Evolutionary conservation across 2,888 invertebrate genomes (phyloP).

Genomic region (Muschampia plurimacula): DNA sequence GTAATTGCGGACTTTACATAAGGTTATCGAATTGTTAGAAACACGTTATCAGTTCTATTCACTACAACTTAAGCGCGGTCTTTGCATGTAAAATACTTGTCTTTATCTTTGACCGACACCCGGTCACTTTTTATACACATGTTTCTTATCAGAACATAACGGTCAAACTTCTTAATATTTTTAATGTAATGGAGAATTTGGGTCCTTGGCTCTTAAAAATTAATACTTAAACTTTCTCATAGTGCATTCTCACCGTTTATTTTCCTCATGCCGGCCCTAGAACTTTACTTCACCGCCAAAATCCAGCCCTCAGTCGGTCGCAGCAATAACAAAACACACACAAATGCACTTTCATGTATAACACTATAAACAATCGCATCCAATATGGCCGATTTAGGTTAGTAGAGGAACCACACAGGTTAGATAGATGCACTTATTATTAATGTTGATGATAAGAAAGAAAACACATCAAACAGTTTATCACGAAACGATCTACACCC

Average conservation of each 20-base stretch:
- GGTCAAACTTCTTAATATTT: conserved; percentile 39
- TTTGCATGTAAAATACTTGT: conserved; percentile 47
- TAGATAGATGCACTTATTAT: conserved; percentile 60
- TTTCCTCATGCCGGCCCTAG: conserved; percentile 81
- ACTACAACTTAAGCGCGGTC: conserved; percentile 48
- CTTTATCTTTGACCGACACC: conserved; percentile 59
- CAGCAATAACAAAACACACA: conserved; percentile 80
- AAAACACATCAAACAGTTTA: conserved; percentile 75
- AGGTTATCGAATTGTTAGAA: conserved; percentile 38
- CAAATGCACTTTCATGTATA: conserved; percentile 69
- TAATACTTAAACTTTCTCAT: conserved; percentile 39
- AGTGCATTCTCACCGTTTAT: conserved; percentile 74
- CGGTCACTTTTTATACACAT: conserved; percentile 58
- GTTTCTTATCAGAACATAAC: conserved; percentile 56
- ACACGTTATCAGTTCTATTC: conserved; percentile 45
- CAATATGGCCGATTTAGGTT: conserved; percentile 50
- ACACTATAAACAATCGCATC: conserved; percentile 61
- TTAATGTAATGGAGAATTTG: not conserved
- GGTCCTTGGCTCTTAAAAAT: conserved; percentile 34
- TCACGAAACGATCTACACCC: conserved; percentile 79
- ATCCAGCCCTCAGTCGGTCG: conserved; percentile 70
- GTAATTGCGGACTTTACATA: not conserved
- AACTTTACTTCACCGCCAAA: conserved; percentile 78
- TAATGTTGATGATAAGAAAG: conserved; percentile 65
- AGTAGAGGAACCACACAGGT: conserved; percentile 53